These are phyloP conservation scores for Pipistrellus pipistrellus DNA, from an alignment of 2,797 vertebrate genomes.

Conservation along the genomic window DNA sequence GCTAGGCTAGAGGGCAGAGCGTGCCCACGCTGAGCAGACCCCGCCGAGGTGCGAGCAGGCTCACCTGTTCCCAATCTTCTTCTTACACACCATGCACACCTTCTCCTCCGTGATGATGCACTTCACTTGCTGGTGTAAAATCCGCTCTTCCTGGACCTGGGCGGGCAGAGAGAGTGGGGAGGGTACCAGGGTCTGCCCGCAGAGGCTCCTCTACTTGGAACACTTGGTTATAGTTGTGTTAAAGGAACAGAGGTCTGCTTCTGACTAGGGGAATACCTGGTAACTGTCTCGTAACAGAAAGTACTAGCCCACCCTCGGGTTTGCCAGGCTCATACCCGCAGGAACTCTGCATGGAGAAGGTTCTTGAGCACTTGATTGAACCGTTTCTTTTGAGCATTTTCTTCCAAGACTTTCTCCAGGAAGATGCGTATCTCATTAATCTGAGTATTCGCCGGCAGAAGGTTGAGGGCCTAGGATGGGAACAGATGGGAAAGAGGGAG, in stretches of 20 bases:
- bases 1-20: not conserved
- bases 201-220: not conserved
- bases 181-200: not conserved
- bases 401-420: conserved; percentile 97
- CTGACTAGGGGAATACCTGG: not conserved
- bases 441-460: conserved; percentile 98
- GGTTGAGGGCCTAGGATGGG: conserved; percentile 94
- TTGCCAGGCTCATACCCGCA: conserved; percentile 90
- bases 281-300: not conserved
- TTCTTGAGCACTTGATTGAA: conserved; percentile 98
- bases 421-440: conserved; percentile 98
- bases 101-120: conserved; percentile 99
- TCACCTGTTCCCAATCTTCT: conserved; percentile 99
- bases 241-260: not conserved
- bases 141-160: conserved; percentile 97
- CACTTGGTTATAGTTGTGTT: not conserved
- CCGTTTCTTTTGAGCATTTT: conserved; percentile 96
- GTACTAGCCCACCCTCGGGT: not conserved
- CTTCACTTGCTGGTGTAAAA: conserved; percentile 98
- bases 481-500: not conserved
- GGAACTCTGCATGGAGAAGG: conserved; percentile 97
- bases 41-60: not conserved
- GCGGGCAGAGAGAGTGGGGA: not conserved
- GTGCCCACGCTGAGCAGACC: rapidly evolving
- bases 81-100: conserved; percentile 98